These are phyloP conservation scores for Lamprologus lemairii DNA, from an alignment of 2,113 vertebrate species.

Conservation along the genomic window DNA sequence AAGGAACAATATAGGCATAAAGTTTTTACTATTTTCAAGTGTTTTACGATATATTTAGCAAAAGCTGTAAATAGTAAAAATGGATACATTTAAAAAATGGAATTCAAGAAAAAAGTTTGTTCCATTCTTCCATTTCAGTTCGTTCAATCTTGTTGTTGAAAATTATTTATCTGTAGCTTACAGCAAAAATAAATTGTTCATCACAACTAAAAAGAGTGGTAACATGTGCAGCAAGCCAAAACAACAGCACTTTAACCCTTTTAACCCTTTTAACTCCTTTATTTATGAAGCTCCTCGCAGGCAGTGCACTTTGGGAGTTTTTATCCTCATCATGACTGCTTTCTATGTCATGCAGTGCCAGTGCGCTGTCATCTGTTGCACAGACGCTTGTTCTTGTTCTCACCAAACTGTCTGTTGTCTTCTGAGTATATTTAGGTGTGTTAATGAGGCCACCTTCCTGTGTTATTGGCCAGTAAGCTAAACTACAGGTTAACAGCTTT, in stretches of 20 bases:
- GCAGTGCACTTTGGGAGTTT: neutral
- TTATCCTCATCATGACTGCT: neutral
- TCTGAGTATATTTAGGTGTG: constrained; percentile 10
- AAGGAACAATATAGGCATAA: neutral
- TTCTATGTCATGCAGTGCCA: neutral
- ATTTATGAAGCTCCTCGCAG: neutral
- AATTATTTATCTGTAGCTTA: neutral
- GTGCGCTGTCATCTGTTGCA: neutral
- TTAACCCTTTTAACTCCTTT: neutral
- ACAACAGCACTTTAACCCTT: neutral
- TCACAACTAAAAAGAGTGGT: neutral
- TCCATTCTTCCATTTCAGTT: neutral
- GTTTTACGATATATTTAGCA: neutral
- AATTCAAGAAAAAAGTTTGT: neutral
- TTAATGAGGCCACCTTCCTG: constrained; percentile 40
- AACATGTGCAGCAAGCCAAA: neutral
- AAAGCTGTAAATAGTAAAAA: neutral
- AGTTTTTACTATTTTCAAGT: neutral
- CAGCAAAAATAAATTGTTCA: neutral
- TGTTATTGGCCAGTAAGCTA: constrained; percentile 41
- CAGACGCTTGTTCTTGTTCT: neutral
- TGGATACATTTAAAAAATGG: neutral
- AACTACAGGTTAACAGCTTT: constrained; percentile 39
- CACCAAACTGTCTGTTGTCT: neutral
- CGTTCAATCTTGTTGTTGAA: neutral